Conservation (phyloP, 2,113 vertebrate species). For the Phylloscopus trochiloides region DNA sequence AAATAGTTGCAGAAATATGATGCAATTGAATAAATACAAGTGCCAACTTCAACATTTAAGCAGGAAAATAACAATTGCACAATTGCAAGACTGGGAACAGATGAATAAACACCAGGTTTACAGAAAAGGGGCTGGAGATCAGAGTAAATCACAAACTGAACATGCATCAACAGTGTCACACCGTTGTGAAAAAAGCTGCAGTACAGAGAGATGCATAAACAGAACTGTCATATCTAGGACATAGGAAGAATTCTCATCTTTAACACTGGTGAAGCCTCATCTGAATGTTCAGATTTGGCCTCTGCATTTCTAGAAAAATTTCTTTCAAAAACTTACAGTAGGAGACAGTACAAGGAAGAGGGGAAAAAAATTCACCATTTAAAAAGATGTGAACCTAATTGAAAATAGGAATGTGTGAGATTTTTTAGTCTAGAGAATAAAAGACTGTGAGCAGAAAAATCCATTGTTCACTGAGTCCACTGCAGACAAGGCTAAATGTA, state of each 20-base stretch:
- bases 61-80: background rate
- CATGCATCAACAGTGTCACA: background rate
- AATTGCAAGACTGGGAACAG: background rate
- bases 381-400: background rate
- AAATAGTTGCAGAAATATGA: constrained; percentile 1
- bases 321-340: background rate
- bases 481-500: background rate
- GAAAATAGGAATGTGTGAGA: background rate
- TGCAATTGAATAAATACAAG: background rate
- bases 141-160: background rate
- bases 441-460: background rate
- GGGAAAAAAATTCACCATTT: rapidly evolving
- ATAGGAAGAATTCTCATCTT: background rate
- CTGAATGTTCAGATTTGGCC: background rate
- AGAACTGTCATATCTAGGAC: constrained; percentile 44
- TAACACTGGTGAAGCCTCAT: background rate
- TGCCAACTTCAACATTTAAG: background rate
- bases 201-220: background rate
- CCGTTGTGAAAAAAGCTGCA: background rate
- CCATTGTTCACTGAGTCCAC: background rate
- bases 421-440: background rate
- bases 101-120: background rate
- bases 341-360: background rate
- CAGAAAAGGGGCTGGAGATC: background rate
- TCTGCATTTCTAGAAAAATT: background rate